Evolutionary conservation across 53 echinoderm and acorn worm species (phyloP).

Genomic region (Echinometra lucunter): DNA sequence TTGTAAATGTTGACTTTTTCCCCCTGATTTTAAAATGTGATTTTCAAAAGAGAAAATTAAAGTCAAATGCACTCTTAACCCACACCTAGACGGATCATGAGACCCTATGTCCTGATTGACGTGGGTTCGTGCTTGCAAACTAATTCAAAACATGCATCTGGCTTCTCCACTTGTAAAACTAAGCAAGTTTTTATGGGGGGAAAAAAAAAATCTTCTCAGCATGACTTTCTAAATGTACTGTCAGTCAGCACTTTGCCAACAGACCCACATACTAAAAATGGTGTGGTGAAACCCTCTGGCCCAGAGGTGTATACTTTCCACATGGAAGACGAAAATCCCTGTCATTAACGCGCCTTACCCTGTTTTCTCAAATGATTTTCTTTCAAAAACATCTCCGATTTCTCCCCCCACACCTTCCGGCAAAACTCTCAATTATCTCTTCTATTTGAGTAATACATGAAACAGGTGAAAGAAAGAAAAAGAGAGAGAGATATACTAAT

Average conservation of each 20-base stretch:
- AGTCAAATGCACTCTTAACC: neutral
- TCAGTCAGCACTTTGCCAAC: conserved; percentile 20
- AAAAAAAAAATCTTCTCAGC: neutral
- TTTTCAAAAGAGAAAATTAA: too few relatives aligned
- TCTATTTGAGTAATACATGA: conserved; percentile 1
- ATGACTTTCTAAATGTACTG: neutral
- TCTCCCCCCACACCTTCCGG: conserved; percentile 46
- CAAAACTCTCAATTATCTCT: conserved; percentile 58
- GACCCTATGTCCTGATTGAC: neutral
- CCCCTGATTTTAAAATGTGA: too few relatives aligned
- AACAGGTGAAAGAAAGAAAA: conserved; percentile 28
- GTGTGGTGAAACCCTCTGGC: conserved; percentile 29
- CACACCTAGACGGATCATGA: too few relatives aligned
- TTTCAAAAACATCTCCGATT: conserved; percentile 40
- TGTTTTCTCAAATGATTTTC: conserved; percentile 57
- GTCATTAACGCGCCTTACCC: conserved; percentile 49
- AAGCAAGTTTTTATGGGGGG: neutral
- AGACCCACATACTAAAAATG: conserved; percentile 50
- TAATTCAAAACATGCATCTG: neutral
- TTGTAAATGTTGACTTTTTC: too few relatives aligned
- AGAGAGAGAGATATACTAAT: neutral
- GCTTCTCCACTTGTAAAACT: conserved; percentile 1
- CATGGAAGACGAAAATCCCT: conserved; percentile 54
- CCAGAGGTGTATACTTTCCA: neutral
- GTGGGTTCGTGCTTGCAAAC: neutral